Evolutionary conservation across 2,888 invertebrate species (phyloP).

Genomic region (Lymantria dispar): DNA sequence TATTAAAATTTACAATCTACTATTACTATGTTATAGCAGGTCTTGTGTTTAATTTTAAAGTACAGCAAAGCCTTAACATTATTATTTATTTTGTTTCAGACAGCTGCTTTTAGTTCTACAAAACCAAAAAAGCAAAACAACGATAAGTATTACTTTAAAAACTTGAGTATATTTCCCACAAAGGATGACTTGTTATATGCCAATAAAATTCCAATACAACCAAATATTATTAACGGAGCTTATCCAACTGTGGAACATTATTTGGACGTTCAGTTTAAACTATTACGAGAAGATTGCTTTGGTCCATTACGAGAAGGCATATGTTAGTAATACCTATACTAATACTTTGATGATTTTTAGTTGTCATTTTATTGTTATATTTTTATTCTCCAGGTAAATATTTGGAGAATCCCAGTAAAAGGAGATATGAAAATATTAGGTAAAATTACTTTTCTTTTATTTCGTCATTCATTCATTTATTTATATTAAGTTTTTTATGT

Average conservation of each 20-base stretch:
- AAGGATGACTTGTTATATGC: slow-evolving; percentile 78
- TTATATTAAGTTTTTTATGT: not conserved
- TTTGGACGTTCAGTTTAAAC: slow-evolving; percentile 89
- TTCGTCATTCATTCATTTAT: not conserved
- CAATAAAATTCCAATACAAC: slow-evolving; percentile 58
- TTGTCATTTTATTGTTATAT: not conserved
- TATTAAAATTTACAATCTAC: too few species aligned
- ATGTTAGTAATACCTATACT: slow-evolving; percentile 50
- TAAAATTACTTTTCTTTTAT: slow-evolving; percentile 26
- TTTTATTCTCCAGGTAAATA: slow-evolving; percentile 60
- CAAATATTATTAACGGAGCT: slow-evolving; percentile 83
- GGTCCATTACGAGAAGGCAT: slow-evolving; percentile 87
- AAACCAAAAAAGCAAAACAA: slow-evolving; percentile 10
- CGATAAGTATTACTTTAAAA: slow-evolving; percentile 48
- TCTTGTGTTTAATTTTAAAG: too few species aligned
- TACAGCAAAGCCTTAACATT: too few species aligned
- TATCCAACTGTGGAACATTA: slow-evolving; percentile 87
- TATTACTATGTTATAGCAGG: too few species aligned
- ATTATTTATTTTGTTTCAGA: slow-evolving; percentile 3
- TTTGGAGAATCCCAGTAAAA: slow-evolving; percentile 66
- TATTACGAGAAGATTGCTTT: slow-evolving; percentile 91
- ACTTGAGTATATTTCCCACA: slow-evolving; percentile 68
- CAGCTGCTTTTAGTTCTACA: not conserved
- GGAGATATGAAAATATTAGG: slow-evolving; percentile 73
- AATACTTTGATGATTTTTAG: not conserved